Percentiles rank a stretch among this genome's conserved stretches.
Conservation (phyloP, 2,113 vertebrate species). For the Hyaena hyaena region DNA sequence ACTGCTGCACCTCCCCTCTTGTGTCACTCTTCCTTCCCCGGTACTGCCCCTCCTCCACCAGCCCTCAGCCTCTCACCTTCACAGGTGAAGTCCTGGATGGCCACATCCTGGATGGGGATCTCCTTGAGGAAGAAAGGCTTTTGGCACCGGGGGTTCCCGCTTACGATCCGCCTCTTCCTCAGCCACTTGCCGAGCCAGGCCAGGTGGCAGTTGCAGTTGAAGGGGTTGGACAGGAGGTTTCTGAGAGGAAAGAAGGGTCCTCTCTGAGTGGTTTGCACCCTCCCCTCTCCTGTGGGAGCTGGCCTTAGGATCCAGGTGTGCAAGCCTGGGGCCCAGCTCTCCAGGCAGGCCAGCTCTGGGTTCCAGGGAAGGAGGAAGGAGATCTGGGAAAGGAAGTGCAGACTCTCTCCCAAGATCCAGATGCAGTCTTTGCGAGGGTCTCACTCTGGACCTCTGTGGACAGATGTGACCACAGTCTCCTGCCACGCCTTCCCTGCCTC, state of each 20-base stretch:
- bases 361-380: background rate
- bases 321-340: background rate
- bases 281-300: fast-evolving
- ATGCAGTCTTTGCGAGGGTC: background rate
- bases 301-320: background rate
- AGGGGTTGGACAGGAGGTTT: conserved; percentile 98
- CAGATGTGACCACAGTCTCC: fast-evolving
- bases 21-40: background rate
- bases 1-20: background rate
- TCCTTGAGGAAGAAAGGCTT: conserved; percentile 98
- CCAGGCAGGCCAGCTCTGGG: background rate
- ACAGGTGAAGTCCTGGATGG: conserved; percentile 96
- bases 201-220: conserved; percentile 98
- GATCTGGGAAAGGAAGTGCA: background rate
- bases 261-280: background rate
- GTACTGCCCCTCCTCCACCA: fast-evolving
- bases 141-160: conserved; percentile 98
- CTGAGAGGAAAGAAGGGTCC: conserved; percentile 81
- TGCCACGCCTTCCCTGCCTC: fast-evolving
- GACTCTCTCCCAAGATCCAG: background rate
- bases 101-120: conserved; percentile 99
- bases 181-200: conserved; percentile 98
- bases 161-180: conserved; percentile 96
- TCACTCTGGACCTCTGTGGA: fast-evolving
- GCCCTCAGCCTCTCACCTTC: conserved; percentile 88